A percentile compares a stretch with the other conserved stretches of the same genome.
Evolutionary conservation across 2,888 invertebrate genomes (phyloP).

Genomic region (Chaitophorus viminalis): DNA sequence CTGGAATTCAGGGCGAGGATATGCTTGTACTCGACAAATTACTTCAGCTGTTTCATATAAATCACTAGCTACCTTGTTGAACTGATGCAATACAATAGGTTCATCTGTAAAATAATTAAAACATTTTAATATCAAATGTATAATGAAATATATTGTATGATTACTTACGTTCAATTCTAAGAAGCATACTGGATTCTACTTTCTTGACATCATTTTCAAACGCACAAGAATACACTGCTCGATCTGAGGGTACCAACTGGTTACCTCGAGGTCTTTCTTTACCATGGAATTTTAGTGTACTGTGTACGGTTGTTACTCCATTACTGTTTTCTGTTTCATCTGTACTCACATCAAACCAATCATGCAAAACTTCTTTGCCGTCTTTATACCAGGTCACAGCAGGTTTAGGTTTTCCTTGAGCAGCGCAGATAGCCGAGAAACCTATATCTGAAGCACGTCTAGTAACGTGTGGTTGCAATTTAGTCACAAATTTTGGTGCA

Average conservation of each 20-base stretch:
- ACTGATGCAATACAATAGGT: constrained; percentile 85
- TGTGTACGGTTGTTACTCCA: constrained; percentile 77
- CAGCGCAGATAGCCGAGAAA: constrained; percentile 84
- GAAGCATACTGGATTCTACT: constrained; percentile 88
- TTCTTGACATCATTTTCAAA: constrained; percentile 91
- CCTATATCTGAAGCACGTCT: constrained; percentile 82
- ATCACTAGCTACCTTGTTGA: constrained; percentile 89
- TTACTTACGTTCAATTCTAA: constrained; percentile 87
- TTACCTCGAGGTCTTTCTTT: constrained; percentile 80
- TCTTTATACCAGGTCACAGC: constrained; percentile 88
- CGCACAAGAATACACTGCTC: constrained; percentile 87
- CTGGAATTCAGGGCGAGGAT: constrained; percentile 91
- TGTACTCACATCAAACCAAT: constrained; percentile 84
- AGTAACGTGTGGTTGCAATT: constrained; percentile 84
- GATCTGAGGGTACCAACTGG: constrained; percentile 82
- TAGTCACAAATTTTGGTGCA: constrained; percentile 84
- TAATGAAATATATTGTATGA: not conserved
- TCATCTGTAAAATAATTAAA: constrained; percentile 73
- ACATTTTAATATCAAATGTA: not conserved
- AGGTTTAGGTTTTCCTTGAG: constrained; percentile 88
- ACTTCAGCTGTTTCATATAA: constrained; percentile 86
- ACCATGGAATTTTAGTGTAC: constrained; percentile 82
- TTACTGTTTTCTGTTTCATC: constrained; percentile 76
- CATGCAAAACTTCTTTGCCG: constrained; percentile 80
- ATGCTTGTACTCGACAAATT: constrained; percentile 88